Evolutionary conservation across 2,797 vertebrate species (phyloP).

Genomic region (Typhlichthys eigenmanni): DNA sequence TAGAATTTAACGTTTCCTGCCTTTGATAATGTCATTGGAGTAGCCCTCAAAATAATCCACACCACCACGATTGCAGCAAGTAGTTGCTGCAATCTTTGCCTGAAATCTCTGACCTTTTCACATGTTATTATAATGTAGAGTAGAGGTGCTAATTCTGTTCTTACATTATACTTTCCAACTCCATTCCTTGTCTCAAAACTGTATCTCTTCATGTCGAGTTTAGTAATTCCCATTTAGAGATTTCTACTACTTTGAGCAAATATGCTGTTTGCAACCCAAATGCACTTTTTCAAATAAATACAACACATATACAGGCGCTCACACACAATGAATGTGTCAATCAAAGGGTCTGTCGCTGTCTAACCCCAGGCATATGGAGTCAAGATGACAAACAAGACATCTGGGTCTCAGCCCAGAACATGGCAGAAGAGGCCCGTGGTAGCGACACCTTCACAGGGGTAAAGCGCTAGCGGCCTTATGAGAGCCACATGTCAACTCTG

Average conservation of each 20-base stretch:
- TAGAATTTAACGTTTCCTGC: conserved; percentile 44
- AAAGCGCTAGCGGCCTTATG: conserved; percentile 62
- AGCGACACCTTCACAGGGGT: conserved; percentile 67
- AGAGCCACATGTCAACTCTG: conserved; percentile 70
- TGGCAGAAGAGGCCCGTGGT: conserved; percentile 63
- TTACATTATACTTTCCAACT: conserved; percentile 36
- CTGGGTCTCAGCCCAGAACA: conserved; percentile 59
- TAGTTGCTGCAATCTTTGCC: conserved; percentile 31
- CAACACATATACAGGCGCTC: conserved; percentile 32
- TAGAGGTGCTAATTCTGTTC: conserved; percentile 49
- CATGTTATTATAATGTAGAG: conserved; percentile 43
- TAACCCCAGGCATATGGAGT: conserved; percentile 62
- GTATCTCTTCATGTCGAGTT: conserved; percentile 14
- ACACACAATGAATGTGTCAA: conserved; percentile 65
- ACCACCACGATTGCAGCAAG: conserved; percentile 50
- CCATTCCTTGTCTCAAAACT: conserved; percentile 2
- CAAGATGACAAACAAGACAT: conserved; percentile 76
- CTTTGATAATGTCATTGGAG: conserved; percentile 70
- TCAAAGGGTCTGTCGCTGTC: conserved; percentile 75
- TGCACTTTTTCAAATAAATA: neutral
- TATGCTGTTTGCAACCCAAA: no score
- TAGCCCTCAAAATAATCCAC: conserved; percentile 47
- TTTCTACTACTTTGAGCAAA: neutral
- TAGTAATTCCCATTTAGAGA: conserved; percentile 15
- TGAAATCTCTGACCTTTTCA: conserved; percentile 70